Evolutionary conservation across 2,797 vertebrate species (phyloP).

Genomic region (Tadarida brasiliensis): DNA sequence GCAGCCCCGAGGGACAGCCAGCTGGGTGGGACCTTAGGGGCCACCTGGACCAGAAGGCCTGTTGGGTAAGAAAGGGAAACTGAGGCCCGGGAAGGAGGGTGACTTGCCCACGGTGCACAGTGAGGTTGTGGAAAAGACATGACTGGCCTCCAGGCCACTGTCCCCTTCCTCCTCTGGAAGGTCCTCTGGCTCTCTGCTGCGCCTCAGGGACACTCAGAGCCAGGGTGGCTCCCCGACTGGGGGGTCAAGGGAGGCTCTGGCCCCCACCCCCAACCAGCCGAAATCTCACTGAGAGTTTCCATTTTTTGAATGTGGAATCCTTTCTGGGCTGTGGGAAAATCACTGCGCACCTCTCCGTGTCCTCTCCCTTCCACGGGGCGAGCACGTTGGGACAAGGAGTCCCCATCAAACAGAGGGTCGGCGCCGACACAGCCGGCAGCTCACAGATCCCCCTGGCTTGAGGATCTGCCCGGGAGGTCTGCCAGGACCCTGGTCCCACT

Average conservation of each 20-base stretch:
- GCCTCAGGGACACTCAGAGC: neutral
- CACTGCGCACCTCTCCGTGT: neutral
- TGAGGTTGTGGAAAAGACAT: neutral
- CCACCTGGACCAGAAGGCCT: too few relatives aligned
- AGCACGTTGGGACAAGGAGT: neutral
- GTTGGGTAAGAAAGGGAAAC: neutral
- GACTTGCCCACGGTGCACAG: neutral
- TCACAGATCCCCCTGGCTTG: neutral
- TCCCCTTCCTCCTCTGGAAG: neutral
- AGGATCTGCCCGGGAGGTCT: rapidly evolving
- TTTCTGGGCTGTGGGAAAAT: neutral
- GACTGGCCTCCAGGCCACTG: neutral
- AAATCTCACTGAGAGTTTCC: neutral
- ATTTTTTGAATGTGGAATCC: neutral
- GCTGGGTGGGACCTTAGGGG: neutral
- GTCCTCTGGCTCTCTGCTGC: neutral
- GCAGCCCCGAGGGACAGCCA: too few relatives aligned
- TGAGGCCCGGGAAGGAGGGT: neutral
- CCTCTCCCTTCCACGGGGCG: neutral
- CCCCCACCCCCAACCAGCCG: too few relatives aligned
- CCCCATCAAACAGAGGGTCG: neutral
- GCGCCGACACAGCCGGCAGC: rapidly evolving
- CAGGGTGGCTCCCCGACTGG: neutral
- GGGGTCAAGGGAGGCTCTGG: neutral
- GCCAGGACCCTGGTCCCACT: neutral